Conservation (phyloP, 2,888 invertebrate genomes). For the Polydesmus complanatus region DNA sequence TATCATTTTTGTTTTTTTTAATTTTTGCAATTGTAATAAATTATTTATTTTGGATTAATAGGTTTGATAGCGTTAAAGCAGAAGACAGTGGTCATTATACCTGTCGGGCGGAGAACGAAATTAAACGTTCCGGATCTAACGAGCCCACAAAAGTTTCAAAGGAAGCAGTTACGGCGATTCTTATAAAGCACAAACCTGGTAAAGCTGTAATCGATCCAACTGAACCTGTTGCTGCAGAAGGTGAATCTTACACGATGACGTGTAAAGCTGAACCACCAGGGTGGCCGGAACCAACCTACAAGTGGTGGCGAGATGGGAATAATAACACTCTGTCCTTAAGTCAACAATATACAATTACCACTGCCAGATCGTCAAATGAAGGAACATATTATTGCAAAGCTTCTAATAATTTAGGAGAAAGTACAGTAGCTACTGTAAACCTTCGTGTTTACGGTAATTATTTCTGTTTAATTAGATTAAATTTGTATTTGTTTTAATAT, state of each 20-base stretch:
- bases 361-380: constrained; percentile 65
- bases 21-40: no score
- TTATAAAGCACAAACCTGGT: constrained; percentile 75
- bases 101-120: constrained; percentile 71
- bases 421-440: constrained; percentile 66
- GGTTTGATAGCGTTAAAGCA: constrained; percentile 57
- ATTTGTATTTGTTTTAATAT: background rate
- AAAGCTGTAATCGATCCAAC: constrained; percentile 61
- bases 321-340: constrained; percentile 57
- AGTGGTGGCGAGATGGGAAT: constrained; percentile 63
- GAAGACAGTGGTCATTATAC: constrained; percentile 79
- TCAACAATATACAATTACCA: constrained; percentile 67
- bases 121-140: constrained; percentile 54
- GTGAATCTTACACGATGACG: constrained; percentile 28
- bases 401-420: constrained; percentile 73
- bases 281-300: constrained; percentile 77
- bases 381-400: constrained; percentile 83
- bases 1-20: background rate
- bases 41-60: background rate
- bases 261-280: constrained; percentile 73
- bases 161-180: constrained; percentile 63
- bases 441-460: constrained; percentile 53
- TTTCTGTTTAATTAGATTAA: background rate
- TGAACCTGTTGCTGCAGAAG: constrained; percentile 64
- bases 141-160: constrained; percentile 55